These are phyloP conservation scores for Rhagonycha lutea DNA, from an alignment of 2,888 invertebrate species.

Conservation along the genomic window DNA sequence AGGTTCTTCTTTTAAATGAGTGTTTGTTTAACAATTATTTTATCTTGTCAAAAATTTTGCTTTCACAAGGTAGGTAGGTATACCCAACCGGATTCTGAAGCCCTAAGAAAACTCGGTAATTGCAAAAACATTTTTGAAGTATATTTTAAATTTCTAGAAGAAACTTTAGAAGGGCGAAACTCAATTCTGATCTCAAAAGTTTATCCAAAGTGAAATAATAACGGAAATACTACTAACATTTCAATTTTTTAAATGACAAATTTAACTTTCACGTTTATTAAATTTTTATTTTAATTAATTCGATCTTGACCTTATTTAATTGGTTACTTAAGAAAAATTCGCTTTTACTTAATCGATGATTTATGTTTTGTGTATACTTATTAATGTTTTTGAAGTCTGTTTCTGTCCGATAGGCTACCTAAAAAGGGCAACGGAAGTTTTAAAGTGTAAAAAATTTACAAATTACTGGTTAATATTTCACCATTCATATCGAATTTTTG, in stretches of 20 bases:
- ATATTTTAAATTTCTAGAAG: neutral
- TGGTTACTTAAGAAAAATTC: neutral
- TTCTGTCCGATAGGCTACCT: neutral
- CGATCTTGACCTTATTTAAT: neutral
- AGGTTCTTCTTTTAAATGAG: neutral
- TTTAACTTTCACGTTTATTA: neutral
- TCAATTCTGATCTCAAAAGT: neutral
- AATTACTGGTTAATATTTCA: slow-evolving; percentile 20
- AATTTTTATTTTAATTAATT: neutral
- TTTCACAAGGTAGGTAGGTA: neutral
- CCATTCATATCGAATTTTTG: slow-evolving; percentile 34
- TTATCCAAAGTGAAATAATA: neutral
- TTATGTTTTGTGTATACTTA: neutral
- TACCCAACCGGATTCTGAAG: neutral
- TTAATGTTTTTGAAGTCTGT: neutral
- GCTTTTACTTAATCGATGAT: neutral
- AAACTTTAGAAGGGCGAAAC: neutral
- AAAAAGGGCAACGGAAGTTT: neutral
- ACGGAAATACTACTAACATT: neutral
- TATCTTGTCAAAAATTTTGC: neutral
- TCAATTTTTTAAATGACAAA: neutral
- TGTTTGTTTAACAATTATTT: slow-evolving; percentile 1
- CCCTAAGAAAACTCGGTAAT: neutral
- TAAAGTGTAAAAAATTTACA: neutral
- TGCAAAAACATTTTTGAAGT: neutral